phyloP scores from a whole-genome alignment of 1,140 invertebrate genomes.

The Chionoecetes opilio region DNA sequence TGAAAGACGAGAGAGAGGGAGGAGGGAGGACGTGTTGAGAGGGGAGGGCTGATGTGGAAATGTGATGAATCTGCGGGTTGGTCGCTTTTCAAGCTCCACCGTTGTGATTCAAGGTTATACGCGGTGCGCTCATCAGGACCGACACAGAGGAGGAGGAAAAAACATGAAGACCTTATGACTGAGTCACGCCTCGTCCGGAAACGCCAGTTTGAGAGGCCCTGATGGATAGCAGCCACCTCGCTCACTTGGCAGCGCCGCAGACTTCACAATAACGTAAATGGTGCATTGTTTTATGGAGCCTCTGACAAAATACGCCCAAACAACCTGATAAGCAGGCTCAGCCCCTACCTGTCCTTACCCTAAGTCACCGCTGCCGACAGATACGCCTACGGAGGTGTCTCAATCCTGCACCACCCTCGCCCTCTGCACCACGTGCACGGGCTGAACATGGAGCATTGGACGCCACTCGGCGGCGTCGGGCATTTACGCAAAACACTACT shows the following conservation, averaged over 20 bases:
- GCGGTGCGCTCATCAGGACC: not conserved
- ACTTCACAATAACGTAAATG: constrained; percentile 30
- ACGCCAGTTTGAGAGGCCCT: not conserved
- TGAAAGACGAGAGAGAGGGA: no score
- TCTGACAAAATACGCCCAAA: constrained; percentile 15
- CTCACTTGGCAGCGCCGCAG: constrained; percentile 2
- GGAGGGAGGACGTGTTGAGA: not conserved
- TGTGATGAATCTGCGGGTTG: not conserved
- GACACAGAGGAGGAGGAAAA: not conserved
- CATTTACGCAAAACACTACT: not conserved
- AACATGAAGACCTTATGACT: not conserved
- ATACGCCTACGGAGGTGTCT: constrained; percentile 2
- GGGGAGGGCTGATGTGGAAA: not conserved
- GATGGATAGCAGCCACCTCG: not conserved
- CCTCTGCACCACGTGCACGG: not conserved
- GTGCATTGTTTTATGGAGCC: constrained; percentile 28
- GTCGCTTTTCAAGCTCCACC: not conserved
- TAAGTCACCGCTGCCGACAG: not conserved
- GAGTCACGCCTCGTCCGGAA: not conserved
- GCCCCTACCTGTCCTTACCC: constrained; percentile 1
- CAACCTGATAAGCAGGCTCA: not conserved
- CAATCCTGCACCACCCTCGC: not conserved
- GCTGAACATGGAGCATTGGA: not conserved
- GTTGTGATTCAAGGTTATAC: not conserved
- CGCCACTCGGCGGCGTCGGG: not conserved